A percentile compares a stretch with the other conserved stretches of the same genome.
These are phyloP conservation scores for Ctenoplectra terminalis DNA, from an alignment of 1,140 invertebrate genomes.

Conservation along the genomic window DNA sequence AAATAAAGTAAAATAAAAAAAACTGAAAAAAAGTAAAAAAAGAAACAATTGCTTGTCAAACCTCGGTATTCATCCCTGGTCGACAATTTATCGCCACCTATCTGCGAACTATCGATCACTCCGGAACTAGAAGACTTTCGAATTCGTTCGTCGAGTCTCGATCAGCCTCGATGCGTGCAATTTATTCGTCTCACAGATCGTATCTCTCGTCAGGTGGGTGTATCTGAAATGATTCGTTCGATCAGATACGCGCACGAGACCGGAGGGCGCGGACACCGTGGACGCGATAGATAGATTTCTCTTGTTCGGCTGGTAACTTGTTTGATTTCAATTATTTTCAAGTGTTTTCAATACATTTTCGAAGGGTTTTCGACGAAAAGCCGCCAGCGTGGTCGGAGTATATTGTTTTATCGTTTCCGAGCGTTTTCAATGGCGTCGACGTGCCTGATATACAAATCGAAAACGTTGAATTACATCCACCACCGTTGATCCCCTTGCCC, in stretches of 20 bases:
- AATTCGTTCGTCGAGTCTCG: constrained; percentile 25
- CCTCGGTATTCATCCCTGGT: not conserved
- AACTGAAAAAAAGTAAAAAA: not conserved
- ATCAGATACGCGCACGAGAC: constrained; percentile 33
- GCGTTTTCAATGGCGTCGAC: constrained; percentile 55
- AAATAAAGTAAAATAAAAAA: no score
- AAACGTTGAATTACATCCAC: constrained; percentile 54
- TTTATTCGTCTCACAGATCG: constrained; percentile 57
- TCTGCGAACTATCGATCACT: constrained; percentile 1
- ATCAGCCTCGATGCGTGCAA: constrained; percentile 43
- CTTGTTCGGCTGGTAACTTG: constrained; percentile 60
- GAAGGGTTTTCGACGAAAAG: constrained; percentile 53
- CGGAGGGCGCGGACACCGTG: constrained; percentile 1
- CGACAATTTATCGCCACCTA: not conserved
- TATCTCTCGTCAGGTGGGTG: constrained; percentile 47
- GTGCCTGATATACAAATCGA: constrained; percentile 60
- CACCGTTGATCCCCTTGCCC: not conserved
- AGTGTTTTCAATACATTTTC: constrained; percentile 70
- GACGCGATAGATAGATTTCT: constrained; percentile 32
- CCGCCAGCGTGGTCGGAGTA: constrained; percentile 41
- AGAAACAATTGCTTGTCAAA: no score
- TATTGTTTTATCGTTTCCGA: constrained; percentile 68
- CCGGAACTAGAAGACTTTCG: constrained; percentile 35
- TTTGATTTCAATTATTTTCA: constrained; percentile 69
- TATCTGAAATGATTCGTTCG: constrained; percentile 51